These are phyloP conservation scores for Harpegnathos saltator DNA, from an alignment of 1,140 invertebrate genomes.

Conservation along the genomic window DNA sequence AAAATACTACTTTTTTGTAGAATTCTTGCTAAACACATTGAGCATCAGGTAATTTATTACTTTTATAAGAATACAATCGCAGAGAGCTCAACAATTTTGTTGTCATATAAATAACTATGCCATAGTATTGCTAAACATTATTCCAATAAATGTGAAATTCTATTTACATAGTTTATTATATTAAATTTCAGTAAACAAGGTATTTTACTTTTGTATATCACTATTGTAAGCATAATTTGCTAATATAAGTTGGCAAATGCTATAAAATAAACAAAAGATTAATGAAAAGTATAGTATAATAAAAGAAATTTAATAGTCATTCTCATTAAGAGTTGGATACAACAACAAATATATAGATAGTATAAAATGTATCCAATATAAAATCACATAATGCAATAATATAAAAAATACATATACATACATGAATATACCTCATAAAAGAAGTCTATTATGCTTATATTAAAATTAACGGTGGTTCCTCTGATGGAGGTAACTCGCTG, in stretches of 20 bases:
- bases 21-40: conserved; percentile 1
- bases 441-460: conserved; percentile 66
- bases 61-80: conserved; percentile 21
- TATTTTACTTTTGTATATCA: too few relatives aligned
- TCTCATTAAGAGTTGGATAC: not conserved
- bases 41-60: conserved; percentile 35
- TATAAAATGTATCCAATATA: not conserved
- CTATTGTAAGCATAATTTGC: too few relatives aligned
- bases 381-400: conserved; percentile 21
- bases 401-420: conserved; percentile 14
- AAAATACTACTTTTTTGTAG: conserved; percentile 44
- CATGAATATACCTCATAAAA: not conserved
- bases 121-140: too few relatives aligned
- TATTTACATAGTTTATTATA: too few relatives aligned
- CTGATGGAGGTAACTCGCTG: conserved; percentile 79
- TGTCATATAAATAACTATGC: not conserved
- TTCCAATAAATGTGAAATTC: too few relatives aligned
- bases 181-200: too few relatives aligned
- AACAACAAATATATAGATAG: not conserved
- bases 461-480: conserved; percentile 80
- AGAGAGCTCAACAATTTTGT: not conserved
- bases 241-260: not conserved
- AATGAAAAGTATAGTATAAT: not conserved
- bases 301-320: not conserved
- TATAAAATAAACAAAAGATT: too few relatives aligned